Evolutionary conservation across 2,113 vertebrate species (phyloP), one percentile per base, ranked within the genome.

Genomic region (Verasper variegatus): DNA sequence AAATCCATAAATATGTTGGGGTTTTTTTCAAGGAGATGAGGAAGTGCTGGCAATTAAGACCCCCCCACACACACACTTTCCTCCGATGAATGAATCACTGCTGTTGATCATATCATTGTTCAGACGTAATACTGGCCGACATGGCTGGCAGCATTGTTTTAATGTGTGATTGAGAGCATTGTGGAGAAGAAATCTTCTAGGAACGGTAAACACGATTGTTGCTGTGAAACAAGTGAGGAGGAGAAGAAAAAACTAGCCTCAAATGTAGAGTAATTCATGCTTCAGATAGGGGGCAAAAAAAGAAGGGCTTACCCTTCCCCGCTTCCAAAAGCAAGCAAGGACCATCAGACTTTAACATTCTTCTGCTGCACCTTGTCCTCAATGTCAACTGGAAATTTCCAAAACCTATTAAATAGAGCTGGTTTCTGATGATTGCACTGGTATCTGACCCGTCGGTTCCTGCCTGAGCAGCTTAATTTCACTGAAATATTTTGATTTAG

Each of bases 101-200:
- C 89, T 91, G 86, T 93, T 95, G 92, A 94, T 95, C 91, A 92
- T 92, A 82, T 91, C 86, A 92, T 94, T 94, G 92, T 95, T 94
- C 86, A 71, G 82, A 68, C 58, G 89, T 92, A 85, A 93, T 89
- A 84, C 78, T 80, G 79, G 79, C 71, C 57, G 63, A 60, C 68
- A 79, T 81, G 68, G 72, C 78, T 76, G 64, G 51, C 66, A 49
- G 69, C 55, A 81, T 86, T 85, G 80, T 90, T 63, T 88, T 75
- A 58, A 74, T 81, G 71, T 87, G 81, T 92, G 90, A 93, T 92
- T 92, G 86, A 90, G 86, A 87, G 86, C 77, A 90, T 92, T 92
- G 83, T 92, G 83, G 76, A 83, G 82, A 69, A 35, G 74, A 71
- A 77, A 75, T 86, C 61, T 82, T 78, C 82, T 18, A 35, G 35